Evolutionary conservation across 2,797 vertebrate genomes (phyloP), one percentile per base, ranked within the genome.

Genomic region (Pygocentrus nattereri): DNA sequence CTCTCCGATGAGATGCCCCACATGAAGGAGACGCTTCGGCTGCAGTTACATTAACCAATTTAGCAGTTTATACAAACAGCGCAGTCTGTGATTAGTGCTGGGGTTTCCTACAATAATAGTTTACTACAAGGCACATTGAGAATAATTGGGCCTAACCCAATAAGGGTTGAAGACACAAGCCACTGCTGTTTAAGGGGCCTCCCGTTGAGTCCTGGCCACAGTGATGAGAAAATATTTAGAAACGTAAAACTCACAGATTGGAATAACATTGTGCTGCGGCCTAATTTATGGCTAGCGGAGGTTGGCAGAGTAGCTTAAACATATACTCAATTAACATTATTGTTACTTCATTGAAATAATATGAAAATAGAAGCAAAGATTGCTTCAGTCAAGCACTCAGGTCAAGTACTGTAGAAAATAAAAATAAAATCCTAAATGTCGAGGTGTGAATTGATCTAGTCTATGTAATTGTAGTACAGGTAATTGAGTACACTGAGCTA

Each of bases 21-120:
- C 88, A 89, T 84, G 85, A 91, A 88, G 87, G 85, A 88, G 80
- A 85, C 77, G 82, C 87, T 84, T 86, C 80, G 88, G 90, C 89
- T 85, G 85, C 82, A 71, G 84, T 87, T 87, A 89, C 75, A 87
- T 93, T 91, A 93, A 91, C 89, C 89, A 92, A 93, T 93, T 93
- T 91, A 90, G 86, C 89, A 84, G 90, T 93, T 92, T 93, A 89
- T 91, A 90, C 89, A 92, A 90, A 91, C 89, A 93, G 89, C 82
- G 72, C 85, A 87, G 87, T 86, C 89, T 90, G 84, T 89, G 89
- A 92, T 90, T 92, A 90, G 81, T 89, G 84, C 56, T 41, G 67
- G 56, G 72, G 82, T 90, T 90, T 90, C 90, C 83, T 92, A 88
- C 90, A 92, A 89, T 90, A 91, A 92, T 90, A 91, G 90, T 92